Evolutionary conservation across 1,140 invertebrate species (phyloP).

Genomic region (Ceratina australensis): DNA sequence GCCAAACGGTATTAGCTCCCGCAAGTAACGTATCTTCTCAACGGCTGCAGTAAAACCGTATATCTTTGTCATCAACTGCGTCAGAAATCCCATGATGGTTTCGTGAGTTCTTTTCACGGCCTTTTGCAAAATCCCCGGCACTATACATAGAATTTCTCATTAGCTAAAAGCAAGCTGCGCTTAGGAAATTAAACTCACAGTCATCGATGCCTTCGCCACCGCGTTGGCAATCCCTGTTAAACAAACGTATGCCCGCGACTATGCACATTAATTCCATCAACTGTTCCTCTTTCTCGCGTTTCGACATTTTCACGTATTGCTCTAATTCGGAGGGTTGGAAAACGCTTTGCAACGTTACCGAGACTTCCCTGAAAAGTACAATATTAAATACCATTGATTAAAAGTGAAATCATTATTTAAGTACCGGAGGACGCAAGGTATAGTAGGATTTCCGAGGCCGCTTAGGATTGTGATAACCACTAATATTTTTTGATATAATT

Average conservation of each 20-base stretch:
- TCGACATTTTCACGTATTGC: slow-evolving; percentile 82
- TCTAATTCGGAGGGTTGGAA: slow-evolving; percentile 85
- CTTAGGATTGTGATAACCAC: slow-evolving; percentile 82
- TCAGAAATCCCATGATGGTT: slow-evolving; percentile 79
- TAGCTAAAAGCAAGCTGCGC: neutral
- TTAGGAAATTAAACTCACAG: slow-evolving; percentile 75
- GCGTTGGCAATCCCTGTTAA: slow-evolving; percentile 84
- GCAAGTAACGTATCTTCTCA: slow-evolving; percentile 68
- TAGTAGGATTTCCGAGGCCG: slow-evolving; percentile 83
- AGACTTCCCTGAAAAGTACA: slow-evolving; percentile 76
- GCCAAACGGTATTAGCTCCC: neutral
- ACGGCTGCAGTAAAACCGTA: slow-evolving; percentile 82
- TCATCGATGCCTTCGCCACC: slow-evolving; percentile 84
- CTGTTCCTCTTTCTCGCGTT: slow-evolving; percentile 79
- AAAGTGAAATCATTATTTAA: no score
- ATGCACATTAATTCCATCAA: slow-evolving; percentile 81
- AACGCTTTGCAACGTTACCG: slow-evolving; percentile 86
- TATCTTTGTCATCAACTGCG: slow-evolving; percentile 82
- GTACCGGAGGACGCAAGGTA: slow-evolving; percentile 80
- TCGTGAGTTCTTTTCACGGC: slow-evolving; percentile 79
- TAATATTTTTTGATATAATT: slow-evolving; percentile 83
- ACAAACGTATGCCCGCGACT: slow-evolving; percentile 84
- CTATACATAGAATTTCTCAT: slow-evolving; percentile 68
- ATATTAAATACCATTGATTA: neutral
- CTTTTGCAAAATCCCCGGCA: slow-evolving; percentile 82